phyloP scores from a whole-genome alignment of 2,113 vertebrate genomes.

The Rhegmatorhina hoffmannsi region DNA sequence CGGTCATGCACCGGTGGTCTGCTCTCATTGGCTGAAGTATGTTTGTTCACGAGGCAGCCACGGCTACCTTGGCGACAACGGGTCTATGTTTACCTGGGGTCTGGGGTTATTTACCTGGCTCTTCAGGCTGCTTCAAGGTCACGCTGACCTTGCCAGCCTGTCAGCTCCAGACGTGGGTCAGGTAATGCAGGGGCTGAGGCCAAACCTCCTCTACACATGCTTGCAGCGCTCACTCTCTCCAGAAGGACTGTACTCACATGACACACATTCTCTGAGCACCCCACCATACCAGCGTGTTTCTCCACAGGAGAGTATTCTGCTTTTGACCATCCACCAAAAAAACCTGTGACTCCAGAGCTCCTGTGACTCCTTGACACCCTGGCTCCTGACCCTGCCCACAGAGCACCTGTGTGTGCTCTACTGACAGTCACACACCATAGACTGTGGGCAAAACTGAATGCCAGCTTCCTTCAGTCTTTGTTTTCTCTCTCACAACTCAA shows the following conservation, averaged over 20 bases:
- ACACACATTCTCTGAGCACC: accelerated
- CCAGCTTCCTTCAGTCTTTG: background rate
- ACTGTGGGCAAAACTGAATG: background rate
- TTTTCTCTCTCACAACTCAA: background rate
- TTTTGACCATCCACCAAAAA: background rate
- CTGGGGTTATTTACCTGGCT: too few relatives aligned
- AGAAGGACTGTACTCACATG: background rate
- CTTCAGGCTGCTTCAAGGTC: too few relatives aligned
- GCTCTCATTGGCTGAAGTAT: too few relatives aligned
- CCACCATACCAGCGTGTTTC: background rate
- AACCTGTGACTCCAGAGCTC: background rate
- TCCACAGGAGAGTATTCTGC: background rate
- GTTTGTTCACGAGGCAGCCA: too few relatives aligned
- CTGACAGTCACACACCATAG: background rate
- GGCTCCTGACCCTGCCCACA: background rate
- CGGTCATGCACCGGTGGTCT: too few relatives aligned
- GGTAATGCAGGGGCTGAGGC: too few relatives aligned
- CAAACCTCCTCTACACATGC: background rate
- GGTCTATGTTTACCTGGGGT: too few relatives aligned
- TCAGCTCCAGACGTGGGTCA: too few relatives aligned
- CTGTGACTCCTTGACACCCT: background rate
- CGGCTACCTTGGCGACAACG: too few relatives aligned
- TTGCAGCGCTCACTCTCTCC: background rate
- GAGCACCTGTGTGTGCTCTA: background rate
- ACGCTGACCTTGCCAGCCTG: too few relatives aligned